A percentile compares a stretch with the other conserved stretches of the same genome.
Evolutionary conservation across 2,888 invertebrate genomes (phyloP).

Genomic region (Tetanocera ferruginea): DNA sequence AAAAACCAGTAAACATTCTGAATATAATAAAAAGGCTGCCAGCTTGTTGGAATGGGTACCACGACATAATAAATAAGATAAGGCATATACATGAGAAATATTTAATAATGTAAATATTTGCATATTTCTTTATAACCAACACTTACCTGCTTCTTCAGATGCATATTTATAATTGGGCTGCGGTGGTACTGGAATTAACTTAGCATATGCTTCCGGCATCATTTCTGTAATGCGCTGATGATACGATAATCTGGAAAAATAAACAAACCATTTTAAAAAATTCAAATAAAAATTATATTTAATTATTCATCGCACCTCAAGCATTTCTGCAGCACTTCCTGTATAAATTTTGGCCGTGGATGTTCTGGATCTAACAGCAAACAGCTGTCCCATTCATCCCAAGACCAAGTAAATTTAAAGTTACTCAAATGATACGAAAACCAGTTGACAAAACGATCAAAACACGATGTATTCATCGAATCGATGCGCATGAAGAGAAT

Average conservation of each 20-base stretch:
- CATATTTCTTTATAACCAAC: not conserved
- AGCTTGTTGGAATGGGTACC: too few species aligned
- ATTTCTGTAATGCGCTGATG: slow-evolving; percentile 94
- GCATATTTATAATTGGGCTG: slow-evolving; percentile 92
- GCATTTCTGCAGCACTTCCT: slow-evolving; percentile 91
- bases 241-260: slow-evolving; percentile 84
- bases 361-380: slow-evolving; percentile 87
- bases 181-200: slow-evolving; percentile 87
- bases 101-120: too few species aligned
- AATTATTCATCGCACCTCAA: slow-evolving; percentile 78
- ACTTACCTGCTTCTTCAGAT: slow-evolving; percentile 88
- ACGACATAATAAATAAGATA: too few species aligned
- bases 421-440: slow-evolving; percentile 98
- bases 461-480: slow-evolving; percentile 96
- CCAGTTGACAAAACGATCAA: slow-evolving; percentile 97
- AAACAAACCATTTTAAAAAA: not conserved
- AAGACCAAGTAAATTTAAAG: slow-evolving; percentile 99
- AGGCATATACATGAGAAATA: too few species aligned
- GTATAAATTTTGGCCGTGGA: slow-evolving; percentile 94
- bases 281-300: not conserved
- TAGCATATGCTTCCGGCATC: slow-evolving; percentile 87
- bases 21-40: too few species aligned
- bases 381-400: slow-evolving; percentile 96
- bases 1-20: too few species aligned
- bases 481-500: slow-evolving; percentile 96